Evolutionary conservation across 2,888 invertebrate species (phyloP).

Genomic region (Clistopyga incitator): DNA sequence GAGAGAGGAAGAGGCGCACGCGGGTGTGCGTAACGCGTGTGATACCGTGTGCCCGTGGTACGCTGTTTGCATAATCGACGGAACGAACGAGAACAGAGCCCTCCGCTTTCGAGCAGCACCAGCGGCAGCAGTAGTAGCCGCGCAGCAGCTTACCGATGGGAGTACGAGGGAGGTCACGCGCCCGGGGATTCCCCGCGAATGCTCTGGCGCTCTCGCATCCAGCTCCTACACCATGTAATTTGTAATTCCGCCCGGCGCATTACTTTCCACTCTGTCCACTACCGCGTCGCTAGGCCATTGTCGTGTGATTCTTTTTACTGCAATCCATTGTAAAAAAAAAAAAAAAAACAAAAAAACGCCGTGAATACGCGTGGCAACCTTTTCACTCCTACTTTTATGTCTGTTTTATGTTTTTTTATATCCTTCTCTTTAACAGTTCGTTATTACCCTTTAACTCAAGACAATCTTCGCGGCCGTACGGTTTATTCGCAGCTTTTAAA

Average conservation of each 20-base stretch:
- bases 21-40: constrained; percentile 65
- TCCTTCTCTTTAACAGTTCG: constrained; percentile 1
- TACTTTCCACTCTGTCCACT: constrained; percentile 76
- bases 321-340: constrained; percentile 28
- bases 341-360: constrained; percentile 13
- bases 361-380: constrained; percentile 15
- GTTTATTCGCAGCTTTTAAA: constrained; percentile 2
- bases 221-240: constrained; percentile 77
- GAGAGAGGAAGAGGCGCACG: constrained; percentile 35
- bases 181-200: constrained; percentile 52
- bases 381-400: background rate
- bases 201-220: constrained; percentile 47
- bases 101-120: constrained; percentile 67
- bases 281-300: constrained; percentile 41
- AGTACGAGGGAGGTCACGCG: constrained; percentile 48
- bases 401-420: background rate
- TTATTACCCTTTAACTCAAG: background rate
- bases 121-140: constrained; percentile 51
- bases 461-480: background rate
- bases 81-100: constrained; percentile 73
- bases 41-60: constrained; percentile 67
- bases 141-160: constrained; percentile 17
- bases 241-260: constrained; percentile 78
- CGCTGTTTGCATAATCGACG: constrained; percentile 80
- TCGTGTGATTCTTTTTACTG: constrained; percentile 7